Conservation (phyloP, 2,113 vertebrate species). For the Ctenomys sociabilis region DNA sequence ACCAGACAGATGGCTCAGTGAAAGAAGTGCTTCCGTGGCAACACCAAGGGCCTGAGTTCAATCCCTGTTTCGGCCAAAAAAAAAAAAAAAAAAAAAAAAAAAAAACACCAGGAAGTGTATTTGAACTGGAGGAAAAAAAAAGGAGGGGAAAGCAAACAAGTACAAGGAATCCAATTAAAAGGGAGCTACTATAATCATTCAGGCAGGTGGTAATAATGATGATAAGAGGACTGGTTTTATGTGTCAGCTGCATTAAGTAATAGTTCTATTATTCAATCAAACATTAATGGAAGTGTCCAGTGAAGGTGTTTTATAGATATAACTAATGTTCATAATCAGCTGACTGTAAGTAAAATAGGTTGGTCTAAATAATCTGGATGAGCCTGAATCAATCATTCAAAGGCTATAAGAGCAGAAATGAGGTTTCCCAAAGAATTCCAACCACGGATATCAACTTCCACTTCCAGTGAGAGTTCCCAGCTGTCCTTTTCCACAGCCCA, state of each 20-base stretch:
- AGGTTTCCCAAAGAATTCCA: conserved; percentile 31
- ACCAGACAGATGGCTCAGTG: no score
- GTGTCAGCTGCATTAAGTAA: not conserved
- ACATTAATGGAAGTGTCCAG: not conserved
- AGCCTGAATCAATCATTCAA: not conserved
- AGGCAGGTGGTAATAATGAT: not conserved
- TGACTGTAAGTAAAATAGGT: not conserved
- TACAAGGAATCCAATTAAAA: not conserved
- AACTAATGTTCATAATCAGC: not conserved
- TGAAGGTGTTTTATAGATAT: not conserved
- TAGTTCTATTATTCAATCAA: not conserved
- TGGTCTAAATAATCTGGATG: not conserved
- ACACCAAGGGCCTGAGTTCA: no score
- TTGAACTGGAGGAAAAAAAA: not conserved
- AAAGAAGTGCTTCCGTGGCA: no score
- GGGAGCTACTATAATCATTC: not conserved
- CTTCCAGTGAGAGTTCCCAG: not conserved
- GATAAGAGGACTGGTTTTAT: not conserved
- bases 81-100: no score
- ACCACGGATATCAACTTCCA: not conserved
- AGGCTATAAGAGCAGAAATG: not conserved
- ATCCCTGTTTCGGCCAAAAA: no score
- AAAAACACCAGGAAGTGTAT: not conserved
- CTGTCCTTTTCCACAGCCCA: not conserved
- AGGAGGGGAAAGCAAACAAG: not conserved